phyloP scores from a whole-genome alignment of 1,140 invertebrate genomes.

The Zaprionus ghesquierei region DNA sequence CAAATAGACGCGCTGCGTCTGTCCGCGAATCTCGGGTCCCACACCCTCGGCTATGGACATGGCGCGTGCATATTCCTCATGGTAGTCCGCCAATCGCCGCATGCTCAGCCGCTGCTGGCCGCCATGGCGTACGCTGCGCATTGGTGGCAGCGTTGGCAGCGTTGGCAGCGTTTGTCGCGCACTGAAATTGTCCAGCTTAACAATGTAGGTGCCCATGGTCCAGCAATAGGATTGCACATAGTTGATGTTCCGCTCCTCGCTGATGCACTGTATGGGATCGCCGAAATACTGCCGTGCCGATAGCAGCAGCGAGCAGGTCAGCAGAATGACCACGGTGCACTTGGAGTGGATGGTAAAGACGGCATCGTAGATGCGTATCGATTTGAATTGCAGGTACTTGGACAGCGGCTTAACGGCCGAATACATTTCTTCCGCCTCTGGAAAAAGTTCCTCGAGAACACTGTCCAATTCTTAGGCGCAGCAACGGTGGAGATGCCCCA shows the following conservation, averaged over 20 bases:
- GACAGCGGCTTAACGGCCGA: conserved; percentile 77
- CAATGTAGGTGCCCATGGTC: conserved; percentile 90
- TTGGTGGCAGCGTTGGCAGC: background rate
- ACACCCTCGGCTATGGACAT: conserved; percentile 68
- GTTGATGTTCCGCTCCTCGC: conserved; percentile 84
- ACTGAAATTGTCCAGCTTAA: conserved; percentile 73
- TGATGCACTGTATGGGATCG: conserved; percentile 87
- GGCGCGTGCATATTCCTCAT: conserved; percentile 62
- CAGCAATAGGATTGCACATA: conserved; percentile 90
- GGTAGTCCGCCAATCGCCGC: conserved; percentile 38
- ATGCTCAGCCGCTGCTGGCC: conserved; percentile 15
- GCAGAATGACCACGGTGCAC: conserved; percentile 86
- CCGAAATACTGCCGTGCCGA: conserved; percentile 89
- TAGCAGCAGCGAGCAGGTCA: conserved; percentile 86
- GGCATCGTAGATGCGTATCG: conserved; percentile 86
- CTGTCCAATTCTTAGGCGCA: conserved; percentile 55
- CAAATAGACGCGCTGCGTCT: conserved; percentile 85
- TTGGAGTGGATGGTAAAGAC: conserved; percentile 88
- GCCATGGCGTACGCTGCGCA: background rate
- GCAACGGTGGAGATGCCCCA: background rate
- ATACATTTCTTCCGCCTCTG: conserved; percentile 75
- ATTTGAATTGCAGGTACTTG: conserved; percentile 85
- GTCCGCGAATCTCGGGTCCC: conserved; percentile 65
- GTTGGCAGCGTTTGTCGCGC: background rate
- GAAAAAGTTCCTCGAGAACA: conserved; percentile 60